phyloP scores from a whole-genome alignment of 2,888 invertebrate genomes.

The Biston betularia region DNA sequence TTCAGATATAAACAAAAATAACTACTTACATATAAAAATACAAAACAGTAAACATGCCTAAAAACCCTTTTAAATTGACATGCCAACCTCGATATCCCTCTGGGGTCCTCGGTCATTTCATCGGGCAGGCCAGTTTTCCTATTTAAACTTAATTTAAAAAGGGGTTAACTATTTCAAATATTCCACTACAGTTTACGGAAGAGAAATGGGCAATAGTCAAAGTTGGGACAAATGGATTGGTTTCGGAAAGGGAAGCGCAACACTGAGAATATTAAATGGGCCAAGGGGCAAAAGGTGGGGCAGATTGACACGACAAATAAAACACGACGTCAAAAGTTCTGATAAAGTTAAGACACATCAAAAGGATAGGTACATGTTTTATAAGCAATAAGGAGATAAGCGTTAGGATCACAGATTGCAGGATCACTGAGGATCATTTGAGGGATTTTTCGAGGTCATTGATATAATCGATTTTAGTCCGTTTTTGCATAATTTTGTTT shows the following conservation, averaged over 20 bases:
- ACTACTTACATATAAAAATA: conserved; percentile 9
- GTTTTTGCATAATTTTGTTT: too few species aligned
- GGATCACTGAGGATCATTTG: too few species aligned
- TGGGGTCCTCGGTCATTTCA: conserved; percentile 32
- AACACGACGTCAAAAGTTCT: conserved; percentile 13
- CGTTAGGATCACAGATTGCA: too few species aligned
- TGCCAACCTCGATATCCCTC: conserved; percentile 32
- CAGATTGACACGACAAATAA: conserved; percentile 25
- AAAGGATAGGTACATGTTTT: not conserved
- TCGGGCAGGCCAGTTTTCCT: conserved; percentile 27
- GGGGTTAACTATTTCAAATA: conserved; percentile 29
- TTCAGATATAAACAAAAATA: conserved; percentile 12
- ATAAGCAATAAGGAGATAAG: not conserved
- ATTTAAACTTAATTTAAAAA: conserved; percentile 37
- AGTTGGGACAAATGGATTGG: conserved; percentile 25
- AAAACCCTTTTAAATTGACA: conserved; percentile 34
- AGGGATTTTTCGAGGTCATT: too few species aligned
- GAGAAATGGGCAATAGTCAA: conserved; percentile 29
- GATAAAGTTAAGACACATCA: conserved; percentile 13
- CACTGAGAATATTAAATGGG: conserved; percentile 29
- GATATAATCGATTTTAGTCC: too few species aligned
- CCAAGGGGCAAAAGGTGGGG: conserved; percentile 20
- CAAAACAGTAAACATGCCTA: conserved; percentile 27
- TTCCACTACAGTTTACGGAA: conserved; percentile 24
- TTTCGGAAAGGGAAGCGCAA: conserved; percentile 24